Conservation (phyloP, 2,888 invertebrate species). For the Aporophyla lueneburgensis region DNA sequence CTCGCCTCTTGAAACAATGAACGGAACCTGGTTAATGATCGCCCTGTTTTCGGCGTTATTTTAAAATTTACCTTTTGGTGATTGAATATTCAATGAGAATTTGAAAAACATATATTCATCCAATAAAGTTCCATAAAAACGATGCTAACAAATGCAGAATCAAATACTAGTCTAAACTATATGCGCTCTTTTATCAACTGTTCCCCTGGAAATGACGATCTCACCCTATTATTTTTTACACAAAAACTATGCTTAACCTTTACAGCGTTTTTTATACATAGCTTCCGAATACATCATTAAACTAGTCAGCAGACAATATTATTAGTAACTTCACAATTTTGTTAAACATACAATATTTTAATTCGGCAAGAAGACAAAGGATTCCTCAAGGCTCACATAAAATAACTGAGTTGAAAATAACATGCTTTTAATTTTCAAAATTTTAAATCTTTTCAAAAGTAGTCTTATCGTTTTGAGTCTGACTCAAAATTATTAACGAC, state of each 20-base stretch:
- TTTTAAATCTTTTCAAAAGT: not conserved
- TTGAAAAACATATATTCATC: constrained; percentile 34
- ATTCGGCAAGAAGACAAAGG: constrained; percentile 9
- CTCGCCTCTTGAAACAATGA: constrained; percentile 83
- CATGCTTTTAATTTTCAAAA: not conserved
- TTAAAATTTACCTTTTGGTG: constrained; percentile 63
- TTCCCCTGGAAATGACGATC: not conserved
- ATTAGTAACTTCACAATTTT: not conserved
- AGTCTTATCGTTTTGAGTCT: not conserved
- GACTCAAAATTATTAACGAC: not conserved
- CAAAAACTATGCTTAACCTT: not conserved
- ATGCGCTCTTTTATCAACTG: constrained; percentile 5
- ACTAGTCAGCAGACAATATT: not conserved
- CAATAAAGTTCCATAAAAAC: constrained; percentile 25
- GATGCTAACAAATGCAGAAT: not conserved
- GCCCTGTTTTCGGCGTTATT: constrained; percentile 64
- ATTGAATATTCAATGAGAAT: constrained; percentile 59
- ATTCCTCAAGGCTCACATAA: not conserved
- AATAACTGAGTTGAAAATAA: not conserved
- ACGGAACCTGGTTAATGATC: constrained; percentile 81
- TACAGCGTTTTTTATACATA: not conserved
- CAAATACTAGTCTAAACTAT: constrained; percentile 1
- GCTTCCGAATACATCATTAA: not conserved
- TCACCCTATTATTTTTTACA: not conserved
- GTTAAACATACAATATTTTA: constrained; percentile 10